Evolutionary conservation across 2,113 vertebrate species (phyloP).

Genomic region (Mohoua ochrocephala): DNA sequence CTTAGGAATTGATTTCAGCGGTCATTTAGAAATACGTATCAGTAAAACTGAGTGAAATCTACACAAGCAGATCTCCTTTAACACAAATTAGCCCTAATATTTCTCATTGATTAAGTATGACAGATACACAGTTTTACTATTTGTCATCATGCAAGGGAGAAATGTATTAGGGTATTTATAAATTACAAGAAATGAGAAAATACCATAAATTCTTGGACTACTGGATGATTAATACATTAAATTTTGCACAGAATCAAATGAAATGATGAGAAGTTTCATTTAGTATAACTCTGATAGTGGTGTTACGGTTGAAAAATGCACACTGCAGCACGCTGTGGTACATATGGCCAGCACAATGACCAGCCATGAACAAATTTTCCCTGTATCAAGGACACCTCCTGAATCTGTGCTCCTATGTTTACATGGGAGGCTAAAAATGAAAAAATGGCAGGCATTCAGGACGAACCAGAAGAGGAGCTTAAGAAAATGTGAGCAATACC

Average conservation of each 20-base stretch:
- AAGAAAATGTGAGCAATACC: background rate
- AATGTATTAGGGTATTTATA: background rate
- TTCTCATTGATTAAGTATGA: constrained; percentile 55
- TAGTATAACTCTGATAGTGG: background rate
- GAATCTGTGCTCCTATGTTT: background rate
- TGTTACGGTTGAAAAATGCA: background rate
- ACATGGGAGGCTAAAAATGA: background rate
- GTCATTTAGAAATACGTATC: constrained; percentile 1
- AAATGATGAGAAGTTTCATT: background rate
- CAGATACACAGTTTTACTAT: background rate
- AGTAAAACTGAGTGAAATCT: constrained; percentile 36
- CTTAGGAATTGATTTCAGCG: constrained; percentile 39
- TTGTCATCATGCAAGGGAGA: background rate
- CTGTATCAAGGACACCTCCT: background rate
- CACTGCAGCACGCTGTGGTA: background rate
- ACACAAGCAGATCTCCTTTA: constrained; percentile 37
- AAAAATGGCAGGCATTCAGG: background rate
- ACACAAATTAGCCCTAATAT: constrained; percentile 43
- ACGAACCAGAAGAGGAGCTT: background rate
- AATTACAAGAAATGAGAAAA: constrained; percentile 44
- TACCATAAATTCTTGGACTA: background rate
- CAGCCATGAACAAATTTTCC: background rate
- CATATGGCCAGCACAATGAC: background rate
- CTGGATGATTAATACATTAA: background rate
- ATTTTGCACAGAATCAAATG: background rate